Conservation (phyloP, 2,888 invertebrate species). For the Colletes collaris region DNA sequence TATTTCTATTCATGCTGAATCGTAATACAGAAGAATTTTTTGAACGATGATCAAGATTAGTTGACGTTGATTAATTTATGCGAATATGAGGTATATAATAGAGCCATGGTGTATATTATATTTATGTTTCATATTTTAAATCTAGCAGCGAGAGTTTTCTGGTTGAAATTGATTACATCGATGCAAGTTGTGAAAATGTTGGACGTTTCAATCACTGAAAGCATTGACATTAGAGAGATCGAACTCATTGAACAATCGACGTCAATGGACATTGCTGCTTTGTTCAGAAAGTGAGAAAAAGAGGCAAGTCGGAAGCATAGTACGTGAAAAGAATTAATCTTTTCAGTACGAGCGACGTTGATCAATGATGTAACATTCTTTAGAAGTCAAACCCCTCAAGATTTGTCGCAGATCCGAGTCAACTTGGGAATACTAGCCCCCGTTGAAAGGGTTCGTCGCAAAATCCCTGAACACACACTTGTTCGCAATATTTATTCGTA, state of each 20-base stretch:
- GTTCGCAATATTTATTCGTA: too few relatives aligned
- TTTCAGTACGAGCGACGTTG: constrained; percentile 16
- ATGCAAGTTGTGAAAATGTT: neutral
- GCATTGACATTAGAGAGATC: neutral
- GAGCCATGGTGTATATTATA: too few relatives aligned
- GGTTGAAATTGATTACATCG: neutral
- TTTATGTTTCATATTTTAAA: neutral
- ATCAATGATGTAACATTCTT: constrained; percentile 33
- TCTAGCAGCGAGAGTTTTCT: neutral
- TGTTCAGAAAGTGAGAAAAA: neutral
- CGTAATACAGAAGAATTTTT: too few relatives aligned
- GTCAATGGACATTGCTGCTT: constrained; percentile 11
- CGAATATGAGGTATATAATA: too few relatives aligned
- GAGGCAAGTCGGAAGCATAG: neutral
- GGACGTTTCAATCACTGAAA: constrained; percentile 5
- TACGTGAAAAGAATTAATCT: constrained; percentile 34
- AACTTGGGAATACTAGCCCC: neutral
- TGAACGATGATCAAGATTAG: too few relatives aligned
- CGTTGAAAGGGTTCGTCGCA: neutral
- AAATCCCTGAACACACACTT: neutral
- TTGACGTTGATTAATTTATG: too few relatives aligned
- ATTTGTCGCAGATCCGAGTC: neutral
- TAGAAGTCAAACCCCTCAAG: constrained; percentile 7
- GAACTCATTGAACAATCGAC: constrained; percentile 10
- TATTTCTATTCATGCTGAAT: too few relatives aligned